phyloP scores from a whole-genome alignment of 1,140 invertebrate species.

The Neuroterus valhalla region DNA sequence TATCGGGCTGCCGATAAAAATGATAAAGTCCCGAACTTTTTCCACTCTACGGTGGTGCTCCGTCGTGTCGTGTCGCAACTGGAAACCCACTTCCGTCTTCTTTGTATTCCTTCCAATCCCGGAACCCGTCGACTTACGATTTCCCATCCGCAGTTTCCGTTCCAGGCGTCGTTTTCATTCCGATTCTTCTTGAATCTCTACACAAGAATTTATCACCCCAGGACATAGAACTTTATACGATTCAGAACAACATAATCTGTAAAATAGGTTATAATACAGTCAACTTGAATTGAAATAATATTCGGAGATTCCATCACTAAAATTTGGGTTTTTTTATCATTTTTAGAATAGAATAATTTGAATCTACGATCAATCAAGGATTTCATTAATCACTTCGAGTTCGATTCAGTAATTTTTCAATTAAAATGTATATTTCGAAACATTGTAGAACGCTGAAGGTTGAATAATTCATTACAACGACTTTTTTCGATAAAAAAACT shows the following conservation, averaged over 20 bases:
- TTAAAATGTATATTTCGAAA: no score
- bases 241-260: conserved; percentile 7
- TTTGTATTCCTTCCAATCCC: conserved; percentile 31
- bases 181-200: conserved; percentile 21
- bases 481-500: no score
- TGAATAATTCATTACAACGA: no score
- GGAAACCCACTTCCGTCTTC: conserved; percentile 55
- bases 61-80: conserved; percentile 32
- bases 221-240: conserved; percentile 32
- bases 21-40: conserved; percentile 70
- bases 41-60: conserved; percentile 33
- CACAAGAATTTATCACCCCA: conserved; percentile 19
- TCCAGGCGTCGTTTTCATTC: conserved; percentile 18
- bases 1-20: conserved; percentile 71
- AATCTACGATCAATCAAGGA: no score
- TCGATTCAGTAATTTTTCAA: no score
- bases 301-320: background rate
- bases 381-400: no score
- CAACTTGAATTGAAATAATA: background rate
- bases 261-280: background rate
- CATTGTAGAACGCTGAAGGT: no score
- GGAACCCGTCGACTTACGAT: conserved; percentile 22
- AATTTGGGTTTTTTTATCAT: no score
- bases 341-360: no score
- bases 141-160: conserved; percentile 22